Evolutionary conservation across 2,888 invertebrate species (phyloP).

Genomic region (Metalampra italica): DNA sequence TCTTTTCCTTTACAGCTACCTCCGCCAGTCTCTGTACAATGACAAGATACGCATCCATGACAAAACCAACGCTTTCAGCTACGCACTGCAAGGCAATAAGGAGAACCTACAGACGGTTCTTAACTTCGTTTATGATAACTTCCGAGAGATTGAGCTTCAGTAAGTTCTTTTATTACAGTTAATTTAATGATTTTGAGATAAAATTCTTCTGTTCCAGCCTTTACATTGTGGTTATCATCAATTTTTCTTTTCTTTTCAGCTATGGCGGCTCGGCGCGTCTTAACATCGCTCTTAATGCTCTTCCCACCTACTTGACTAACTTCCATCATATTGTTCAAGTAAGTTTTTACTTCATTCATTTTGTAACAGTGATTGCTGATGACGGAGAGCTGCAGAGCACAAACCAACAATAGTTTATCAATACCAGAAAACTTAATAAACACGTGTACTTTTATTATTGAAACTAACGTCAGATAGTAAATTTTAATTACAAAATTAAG

Average conservation of each 20-base stretch:
- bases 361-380: no score
- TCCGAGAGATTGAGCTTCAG: slow-evolving; percentile 36
- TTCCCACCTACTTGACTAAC: slow-evolving; percentile 46
- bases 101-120: slow-evolving; percentile 76
- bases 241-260: slow-evolving; percentile 25
- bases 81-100: slow-evolving; percentile 74
- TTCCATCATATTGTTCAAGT: slow-evolving; percentile 43
- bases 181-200: not conserved
- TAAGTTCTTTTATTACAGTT: slow-evolving; percentile 25
- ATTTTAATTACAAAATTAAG: no score
- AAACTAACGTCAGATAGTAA: no score
- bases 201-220: not conserved
- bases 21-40: slow-evolving; percentile 60
- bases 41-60: slow-evolving; percentile 69
- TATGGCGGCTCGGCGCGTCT: slow-evolving; percentile 60
- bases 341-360: no score
- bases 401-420: no score
- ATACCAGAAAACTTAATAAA: no score
- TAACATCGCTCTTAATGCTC: slow-evolving; percentile 35
- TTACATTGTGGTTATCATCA: not conserved
- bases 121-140: slow-evolving; percentile 62
- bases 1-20: slow-evolving; percentile 56
- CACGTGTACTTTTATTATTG: no score
- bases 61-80: slow-evolving; percentile 61
- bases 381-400: no score